Evolutionary conservation across 1,140 invertebrate species (phyloP).

Genomic region (Drosophila subpulchrella): DNA sequence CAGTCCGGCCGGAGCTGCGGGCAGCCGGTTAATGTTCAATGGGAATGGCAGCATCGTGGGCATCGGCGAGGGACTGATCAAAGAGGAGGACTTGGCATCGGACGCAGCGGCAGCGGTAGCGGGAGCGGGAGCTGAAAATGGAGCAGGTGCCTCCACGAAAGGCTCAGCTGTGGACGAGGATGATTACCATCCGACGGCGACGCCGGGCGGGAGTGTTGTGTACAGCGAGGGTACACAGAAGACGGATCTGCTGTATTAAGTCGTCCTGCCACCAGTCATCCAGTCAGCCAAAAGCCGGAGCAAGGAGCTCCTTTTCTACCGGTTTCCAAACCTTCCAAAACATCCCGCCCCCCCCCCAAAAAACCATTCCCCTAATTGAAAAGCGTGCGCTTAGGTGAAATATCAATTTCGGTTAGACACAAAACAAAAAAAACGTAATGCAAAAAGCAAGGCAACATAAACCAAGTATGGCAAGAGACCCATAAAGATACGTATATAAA

Average conservation of each 20-base stretch:
- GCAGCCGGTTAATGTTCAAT: conserved; percentile 35
- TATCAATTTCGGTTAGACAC: conserved; percentile 45
- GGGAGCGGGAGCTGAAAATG: conserved; percentile 9
- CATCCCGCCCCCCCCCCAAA: not conserved
- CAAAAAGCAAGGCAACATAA: conserved; percentile 2
- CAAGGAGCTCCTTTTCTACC: conserved; percentile 1
- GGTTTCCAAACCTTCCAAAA: not conserved
- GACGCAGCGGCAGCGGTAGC: not conserved
- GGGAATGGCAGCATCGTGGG: conserved; percentile 63
- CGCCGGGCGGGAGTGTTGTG: conserved; percentile 86
- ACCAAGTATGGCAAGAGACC: conserved; percentile 28
- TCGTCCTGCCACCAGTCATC: not conserved
- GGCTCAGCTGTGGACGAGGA: conserved; percentile 44
- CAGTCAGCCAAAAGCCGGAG: conserved; percentile 3
- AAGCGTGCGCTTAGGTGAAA: conserved; percentile 58
- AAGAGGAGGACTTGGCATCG: conserved; percentile 18
- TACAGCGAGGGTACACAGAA: conserved; percentile 87
- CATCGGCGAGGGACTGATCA: conserved; percentile 61
- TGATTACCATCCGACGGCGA: conserved; percentile 85
- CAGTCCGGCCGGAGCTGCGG: conserved; percentile 39
- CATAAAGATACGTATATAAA: conserved; percentile 56
- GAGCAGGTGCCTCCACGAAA: conserved; percentile 42
- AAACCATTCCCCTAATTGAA: conserved; percentile 17
- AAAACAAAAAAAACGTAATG: conserved; percentile 2
- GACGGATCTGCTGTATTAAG: conserved; percentile 88